Percentiles rank a stretch among this genome's conserved stretches.
These are phyloP conservation scores for Maccullochella peelii DNA, from an alignment of 2,113 vertebrate genomes.

Conservation along the genomic window DNA sequence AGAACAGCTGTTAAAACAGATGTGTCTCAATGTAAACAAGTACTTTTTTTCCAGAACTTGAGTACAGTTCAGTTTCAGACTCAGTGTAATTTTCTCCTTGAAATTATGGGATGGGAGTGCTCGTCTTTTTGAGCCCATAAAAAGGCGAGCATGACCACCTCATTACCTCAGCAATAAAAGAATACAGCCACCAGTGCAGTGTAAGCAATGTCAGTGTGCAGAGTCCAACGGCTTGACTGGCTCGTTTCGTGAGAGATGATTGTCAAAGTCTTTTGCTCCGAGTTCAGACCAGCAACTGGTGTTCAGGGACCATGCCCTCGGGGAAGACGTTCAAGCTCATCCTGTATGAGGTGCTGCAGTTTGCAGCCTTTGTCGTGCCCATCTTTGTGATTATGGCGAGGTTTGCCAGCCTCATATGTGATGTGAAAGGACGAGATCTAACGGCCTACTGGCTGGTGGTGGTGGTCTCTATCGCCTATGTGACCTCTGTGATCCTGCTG, in stretches of 20 bases:
- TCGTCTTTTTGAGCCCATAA: slow-evolving; percentile 70
- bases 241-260: slow-evolving; percentile 42
- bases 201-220: slow-evolving; percentile 77
- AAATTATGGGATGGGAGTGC: slow-evolving; percentile 37
- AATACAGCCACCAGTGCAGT: slow-evolving; percentile 72
- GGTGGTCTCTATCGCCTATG: slow-evolving; percentile 85
- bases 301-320: slow-evolving; percentile 75
- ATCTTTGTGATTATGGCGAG: slow-evolving; percentile 79
- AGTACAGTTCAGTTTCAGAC: not conserved
- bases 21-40: not conserved
- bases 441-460: slow-evolving; percentile 87
- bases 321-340: slow-evolving; percentile 83
- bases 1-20: not conserved
- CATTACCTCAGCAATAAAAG: slow-evolving; percentile 78
- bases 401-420: slow-evolving; percentile 75
- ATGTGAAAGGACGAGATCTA: slow-evolving; percentile 7
- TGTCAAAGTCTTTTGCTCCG: slow-evolving; percentile 36
- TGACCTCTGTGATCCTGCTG: slow-evolving; percentile 84
- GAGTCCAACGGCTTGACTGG: slow-evolving; percentile 75
- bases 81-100: not conserved
- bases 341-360: slow-evolving; percentile 83
- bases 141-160: slow-evolving; percentile 71
- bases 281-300: slow-evolving; percentile 27
- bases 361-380: slow-evolving; percentile 74
- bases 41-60: not conserved